Evolutionary conservation across 2,797 vertebrate species (phyloP).

Genomic region (Tapirus indicus): DNA sequence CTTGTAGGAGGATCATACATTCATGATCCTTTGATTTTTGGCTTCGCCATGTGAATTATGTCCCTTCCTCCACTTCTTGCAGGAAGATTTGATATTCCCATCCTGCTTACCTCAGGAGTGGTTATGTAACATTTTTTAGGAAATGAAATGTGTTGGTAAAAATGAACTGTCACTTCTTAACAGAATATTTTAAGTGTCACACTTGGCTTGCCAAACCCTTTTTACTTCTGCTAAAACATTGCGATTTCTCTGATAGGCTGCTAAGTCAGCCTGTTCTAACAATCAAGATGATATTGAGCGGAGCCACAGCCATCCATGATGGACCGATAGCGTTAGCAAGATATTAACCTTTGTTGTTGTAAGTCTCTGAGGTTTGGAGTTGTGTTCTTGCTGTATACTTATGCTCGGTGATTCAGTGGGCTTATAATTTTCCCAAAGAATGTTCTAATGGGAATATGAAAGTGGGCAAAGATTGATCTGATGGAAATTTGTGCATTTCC

Average conservation of each 20-base stretch:
- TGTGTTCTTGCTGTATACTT: background rate
- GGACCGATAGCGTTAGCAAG: background rate
- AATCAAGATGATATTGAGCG: background rate
- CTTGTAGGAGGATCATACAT: background rate
- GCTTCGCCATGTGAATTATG: background rate
- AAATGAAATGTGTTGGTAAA: background rate
- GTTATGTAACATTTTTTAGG: background rate
- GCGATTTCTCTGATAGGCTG: background rate
- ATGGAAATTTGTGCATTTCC: background rate
- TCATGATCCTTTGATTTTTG: background rate
- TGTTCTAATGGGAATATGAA: background rate
- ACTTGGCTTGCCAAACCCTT: background rate
- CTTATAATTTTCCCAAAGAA: background rate
- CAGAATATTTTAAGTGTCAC: background rate
- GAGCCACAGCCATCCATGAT: background rate
- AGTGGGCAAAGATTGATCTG: background rate
- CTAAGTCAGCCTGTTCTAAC: background rate
- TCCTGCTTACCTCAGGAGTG: background rate
- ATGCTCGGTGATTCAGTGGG: background rate
- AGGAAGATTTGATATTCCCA: background rate
- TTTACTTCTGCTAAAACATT: constrained; percentile 16
- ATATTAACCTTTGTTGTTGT: background rate
- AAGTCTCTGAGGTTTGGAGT: background rate
- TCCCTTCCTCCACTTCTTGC: background rate
- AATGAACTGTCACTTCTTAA: background rate